Conservation (phyloP, 2,113 vertebrate genomes). For the Stigmatopora nigra region DNA sequence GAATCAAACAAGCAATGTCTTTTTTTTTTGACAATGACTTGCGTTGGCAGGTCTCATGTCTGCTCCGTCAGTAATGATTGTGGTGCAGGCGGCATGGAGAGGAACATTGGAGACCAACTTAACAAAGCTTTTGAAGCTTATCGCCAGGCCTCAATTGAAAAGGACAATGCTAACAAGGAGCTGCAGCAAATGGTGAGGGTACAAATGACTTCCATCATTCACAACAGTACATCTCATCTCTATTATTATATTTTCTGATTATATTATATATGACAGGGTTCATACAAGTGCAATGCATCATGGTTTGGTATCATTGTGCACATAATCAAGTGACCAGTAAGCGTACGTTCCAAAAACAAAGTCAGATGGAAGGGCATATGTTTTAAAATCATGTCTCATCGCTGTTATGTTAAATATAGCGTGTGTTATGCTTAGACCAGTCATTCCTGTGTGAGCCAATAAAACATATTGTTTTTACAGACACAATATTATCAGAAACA, state of each 20-base stretch:
- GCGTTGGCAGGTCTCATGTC: constrained; percentile 60
- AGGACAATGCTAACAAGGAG: constrained; percentile 80
- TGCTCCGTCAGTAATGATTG: constrained; percentile 83
- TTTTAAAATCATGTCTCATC: not conserved
- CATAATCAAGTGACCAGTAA: not conserved
- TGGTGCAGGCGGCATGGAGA: constrained; percentile 86
- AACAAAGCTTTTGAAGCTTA: constrained; percentile 97
- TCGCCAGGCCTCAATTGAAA: constrained; percentile 90
- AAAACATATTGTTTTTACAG: constrained; percentile 66
- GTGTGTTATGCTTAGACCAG: not conserved
- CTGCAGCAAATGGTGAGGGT: constrained; percentile 80
- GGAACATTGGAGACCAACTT: constrained; percentile 93
- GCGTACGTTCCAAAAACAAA: not conserved
- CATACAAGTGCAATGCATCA: not conserved
- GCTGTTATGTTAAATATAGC: not conserved
- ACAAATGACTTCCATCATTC: not conserved
- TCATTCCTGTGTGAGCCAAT: constrained; percentile 2
- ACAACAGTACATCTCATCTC: not conserved
- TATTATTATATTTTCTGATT: no score
- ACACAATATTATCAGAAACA: constrained; percentile 83
- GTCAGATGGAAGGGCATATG: not conserved
- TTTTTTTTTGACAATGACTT: not conserved
- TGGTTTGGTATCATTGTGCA: not conserved
- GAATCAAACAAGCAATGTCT: not conserved
- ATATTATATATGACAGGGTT: no score